phyloP scores from a whole-genome alignment of 2,888 invertebrate species.

The Petrophora chlorosata region DNA sequence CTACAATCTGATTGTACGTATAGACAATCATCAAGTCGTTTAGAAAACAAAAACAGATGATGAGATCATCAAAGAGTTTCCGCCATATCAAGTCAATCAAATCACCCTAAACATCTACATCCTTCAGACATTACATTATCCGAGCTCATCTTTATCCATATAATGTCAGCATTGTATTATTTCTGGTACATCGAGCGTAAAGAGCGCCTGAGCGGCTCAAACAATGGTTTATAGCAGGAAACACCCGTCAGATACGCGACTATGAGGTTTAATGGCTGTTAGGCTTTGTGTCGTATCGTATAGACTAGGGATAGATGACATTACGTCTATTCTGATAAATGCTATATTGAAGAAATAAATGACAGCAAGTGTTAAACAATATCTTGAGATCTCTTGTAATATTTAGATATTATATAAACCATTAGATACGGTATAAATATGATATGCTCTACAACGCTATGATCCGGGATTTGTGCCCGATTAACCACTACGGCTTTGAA shows the following conservation, averaged over 20 bases:
- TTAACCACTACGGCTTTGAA: no score
- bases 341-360: background rate
- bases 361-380: no score
- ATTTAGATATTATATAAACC: no score
- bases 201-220: constrained; percentile 27
- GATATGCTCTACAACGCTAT: no score
- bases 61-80: no score
- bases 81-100: background rate
- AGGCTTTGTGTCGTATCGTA: constrained; percentile 3
- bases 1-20: no score
- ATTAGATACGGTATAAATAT: no score
- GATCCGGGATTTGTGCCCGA: no score
- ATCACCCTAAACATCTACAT: constrained; percentile 7
- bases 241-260: constrained; percentile 51
- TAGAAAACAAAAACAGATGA: no score
- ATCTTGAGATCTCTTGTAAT: no score
- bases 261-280: constrained; percentile 40
- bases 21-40: no score
- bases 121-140: constrained; percentile 13
- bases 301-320: background rate
- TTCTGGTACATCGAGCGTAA: constrained; percentile 54
- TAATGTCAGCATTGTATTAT: constrained; percentile 52
- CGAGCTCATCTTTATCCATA: constrained; percentile 39
- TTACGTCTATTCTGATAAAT: background rate
- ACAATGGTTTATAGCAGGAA: constrained; percentile 58